phyloP scores from a whole-genome alignment of 1,140 invertebrate genomes.

The Magallana gigas region DNA sequence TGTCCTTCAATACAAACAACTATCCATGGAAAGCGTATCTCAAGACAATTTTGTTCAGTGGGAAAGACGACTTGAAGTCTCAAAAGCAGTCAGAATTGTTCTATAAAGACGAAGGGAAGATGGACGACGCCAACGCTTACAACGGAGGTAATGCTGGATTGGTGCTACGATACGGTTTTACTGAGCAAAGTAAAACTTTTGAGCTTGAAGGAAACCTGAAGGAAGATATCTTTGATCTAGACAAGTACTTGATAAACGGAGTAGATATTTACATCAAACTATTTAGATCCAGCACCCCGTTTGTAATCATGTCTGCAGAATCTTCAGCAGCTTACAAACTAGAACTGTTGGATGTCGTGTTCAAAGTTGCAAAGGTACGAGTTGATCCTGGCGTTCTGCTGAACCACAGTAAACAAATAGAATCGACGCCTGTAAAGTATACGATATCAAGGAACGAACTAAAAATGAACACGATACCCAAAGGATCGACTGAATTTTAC shows the following conservation, averaged over 20 bases:
- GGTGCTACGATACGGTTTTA: slow-evolving; percentile 44
- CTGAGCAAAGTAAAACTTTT: slow-evolving; percentile 41
- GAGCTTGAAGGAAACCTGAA: slow-evolving; percentile 46
- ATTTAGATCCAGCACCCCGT: slow-evolving; percentile 45
- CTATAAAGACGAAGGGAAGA: slow-evolving; percentile 43
- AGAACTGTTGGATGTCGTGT: slow-evolving; percentile 46
- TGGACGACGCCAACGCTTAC: slow-evolving; percentile 29
- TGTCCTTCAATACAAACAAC: slow-evolving; percentile 54
- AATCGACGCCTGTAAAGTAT: slow-evolving; percentile 48
- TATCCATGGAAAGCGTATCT: slow-evolving; percentile 56
- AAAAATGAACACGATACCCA: slow-evolving; percentile 41
- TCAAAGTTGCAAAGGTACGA: slow-evolving; percentile 47
- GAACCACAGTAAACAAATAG: slow-evolving; percentile 49
- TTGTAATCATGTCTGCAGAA: slow-evolving; percentile 47
- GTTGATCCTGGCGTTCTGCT: slow-evolving; percentile 51
- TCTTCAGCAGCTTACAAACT: slow-evolving; percentile 37
- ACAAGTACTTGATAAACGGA: slow-evolving; percentile 52
- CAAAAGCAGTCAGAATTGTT: slow-evolving; percentile 49
- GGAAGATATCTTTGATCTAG: not conserved
- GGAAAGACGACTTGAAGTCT: slow-evolving; percentile 41
- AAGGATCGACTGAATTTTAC: slow-evolving; percentile 44
- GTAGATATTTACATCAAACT: slow-evolving; percentile 53
- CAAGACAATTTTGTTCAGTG: slow-evolving; percentile 48
- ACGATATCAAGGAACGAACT: slow-evolving; percentile 41
- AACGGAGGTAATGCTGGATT: slow-evolving; percentile 43